These are phyloP conservation scores for Dione juno DNA, from an alignment of 2,888 invertebrate genomes.

Conservation along the genomic window DNA sequence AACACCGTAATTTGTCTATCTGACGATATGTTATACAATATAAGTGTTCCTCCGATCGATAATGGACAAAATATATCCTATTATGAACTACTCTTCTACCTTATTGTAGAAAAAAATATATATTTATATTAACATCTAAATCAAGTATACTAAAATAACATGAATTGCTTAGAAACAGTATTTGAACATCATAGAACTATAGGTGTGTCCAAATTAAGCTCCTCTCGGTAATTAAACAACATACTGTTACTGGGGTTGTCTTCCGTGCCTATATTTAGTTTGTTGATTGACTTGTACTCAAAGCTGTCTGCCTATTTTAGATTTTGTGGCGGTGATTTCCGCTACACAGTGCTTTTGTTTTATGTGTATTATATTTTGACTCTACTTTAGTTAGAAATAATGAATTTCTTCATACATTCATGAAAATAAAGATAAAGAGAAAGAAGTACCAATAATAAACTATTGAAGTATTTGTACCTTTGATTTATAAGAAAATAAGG, in stretches of 20 bases:
- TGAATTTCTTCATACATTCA: not conserved
- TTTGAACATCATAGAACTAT: conserved; percentile 35
- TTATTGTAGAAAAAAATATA: not conserved
- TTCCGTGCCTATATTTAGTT: conserved; percentile 35
- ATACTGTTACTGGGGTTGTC: conserved; percentile 28
- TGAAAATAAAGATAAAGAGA: too few relatives aligned
- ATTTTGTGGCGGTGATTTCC: conserved; percentile 16
- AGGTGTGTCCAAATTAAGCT: conserved; percentile 39
- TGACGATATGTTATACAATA: too few relatives aligned
- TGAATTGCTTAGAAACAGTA: not conserved
- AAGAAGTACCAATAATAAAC: too few relatives aligned
- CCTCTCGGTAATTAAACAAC: conserved; percentile 34
- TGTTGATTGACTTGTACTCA: conserved; percentile 27
- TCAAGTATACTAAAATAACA: not conserved
- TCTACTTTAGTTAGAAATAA: not conserved
- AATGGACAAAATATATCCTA: too few relatives aligned
- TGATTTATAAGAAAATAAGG: too few relatives aligned
- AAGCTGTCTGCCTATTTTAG: conserved; percentile 33
- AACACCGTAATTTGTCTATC: too few relatives aligned
- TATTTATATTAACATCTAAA: not conserved
- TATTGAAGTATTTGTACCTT: too few relatives aligned
- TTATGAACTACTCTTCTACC: not conserved
- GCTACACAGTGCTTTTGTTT: conserved; percentile 3
- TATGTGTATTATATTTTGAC: too few relatives aligned
- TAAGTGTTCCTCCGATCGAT: too few relatives aligned